Conservation (phyloP, 2,113 vertebrate species). For the Callipepla californica region DNA sequence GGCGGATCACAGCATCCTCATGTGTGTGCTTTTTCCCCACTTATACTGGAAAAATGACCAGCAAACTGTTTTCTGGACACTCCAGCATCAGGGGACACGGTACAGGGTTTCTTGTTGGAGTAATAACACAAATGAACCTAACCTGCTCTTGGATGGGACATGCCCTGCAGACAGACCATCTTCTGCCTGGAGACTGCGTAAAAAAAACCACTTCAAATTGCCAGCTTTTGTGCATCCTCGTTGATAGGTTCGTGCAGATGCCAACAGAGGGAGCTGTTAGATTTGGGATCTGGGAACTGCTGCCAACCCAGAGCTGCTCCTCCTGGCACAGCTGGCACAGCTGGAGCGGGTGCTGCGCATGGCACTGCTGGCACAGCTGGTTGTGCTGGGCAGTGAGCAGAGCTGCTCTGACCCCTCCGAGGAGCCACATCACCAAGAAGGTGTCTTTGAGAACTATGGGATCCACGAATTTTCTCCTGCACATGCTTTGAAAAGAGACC, state of each 20-base stretch:
- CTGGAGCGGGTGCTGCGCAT: not conserved
- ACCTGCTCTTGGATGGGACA: rapidly evolving
- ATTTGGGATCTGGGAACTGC: slow-evolving; percentile 55
- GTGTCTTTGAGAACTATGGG: not conserved
- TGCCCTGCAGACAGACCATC: rapidly evolving
- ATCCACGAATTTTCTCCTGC: not conserved
- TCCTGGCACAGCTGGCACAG: not conserved
- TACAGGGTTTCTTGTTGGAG: rapidly evolving
- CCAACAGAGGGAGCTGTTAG: slow-evolving; percentile 76
- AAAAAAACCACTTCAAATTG: not conserved
- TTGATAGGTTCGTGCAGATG: not conserved
- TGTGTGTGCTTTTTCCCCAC: not conserved
- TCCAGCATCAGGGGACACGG: rapidly evolving
- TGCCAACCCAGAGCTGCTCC: rapidly evolving
- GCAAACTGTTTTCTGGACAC: not conserved
- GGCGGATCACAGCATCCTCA: not conserved
- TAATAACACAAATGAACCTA: rapidly evolving
- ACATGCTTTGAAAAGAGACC: rapidly evolving
- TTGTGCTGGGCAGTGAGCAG: not conserved
- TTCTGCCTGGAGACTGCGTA: rapidly evolving
- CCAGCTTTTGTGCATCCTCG: rapidly evolving
- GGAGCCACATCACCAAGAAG: not conserved
- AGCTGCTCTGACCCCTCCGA: not conserved
- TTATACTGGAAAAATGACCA: not conserved
- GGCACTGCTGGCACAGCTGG: rapidly evolving